Conservation (phyloP, 2,113 vertebrate species). For the Elgaria multicarinata region DNA sequence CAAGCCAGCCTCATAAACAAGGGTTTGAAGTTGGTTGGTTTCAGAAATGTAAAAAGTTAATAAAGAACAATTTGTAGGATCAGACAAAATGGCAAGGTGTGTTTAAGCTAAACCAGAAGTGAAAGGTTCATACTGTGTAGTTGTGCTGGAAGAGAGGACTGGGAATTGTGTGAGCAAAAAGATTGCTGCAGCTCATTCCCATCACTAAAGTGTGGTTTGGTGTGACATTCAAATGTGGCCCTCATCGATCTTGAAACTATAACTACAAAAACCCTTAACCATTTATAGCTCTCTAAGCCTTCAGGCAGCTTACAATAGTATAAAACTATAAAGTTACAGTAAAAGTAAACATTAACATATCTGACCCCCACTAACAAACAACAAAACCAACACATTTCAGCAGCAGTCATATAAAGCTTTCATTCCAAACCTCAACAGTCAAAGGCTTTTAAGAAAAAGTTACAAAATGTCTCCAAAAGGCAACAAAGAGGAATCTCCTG, state of each 20-base stretch:
- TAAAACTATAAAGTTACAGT: neutral
- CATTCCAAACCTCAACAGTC: neutral
- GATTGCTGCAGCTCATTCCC: neutral
- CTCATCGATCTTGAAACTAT: neutral
- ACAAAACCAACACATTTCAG: neutral
- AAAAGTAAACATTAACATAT: neutral
- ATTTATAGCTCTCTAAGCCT: neutral
- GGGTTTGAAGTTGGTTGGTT: neutral
- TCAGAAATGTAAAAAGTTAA: no score
- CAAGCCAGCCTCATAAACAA: neutral
- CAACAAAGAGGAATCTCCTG: neutral
- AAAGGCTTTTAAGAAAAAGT: neutral
- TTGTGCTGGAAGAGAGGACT: neutral
- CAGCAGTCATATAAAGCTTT: neutral
- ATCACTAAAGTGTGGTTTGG: neutral
- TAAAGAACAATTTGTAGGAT: no score
- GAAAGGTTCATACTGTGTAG: neutral
- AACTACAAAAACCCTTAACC: constrained; percentile 23
- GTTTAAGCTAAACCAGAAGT: neutral
- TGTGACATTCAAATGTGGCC: neutral
- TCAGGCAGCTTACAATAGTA: neutral
- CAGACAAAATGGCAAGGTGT: no score
- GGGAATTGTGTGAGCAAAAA: neutral
- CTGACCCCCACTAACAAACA: neutral
- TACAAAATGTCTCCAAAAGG: neutral